Percentiles rank a stretch among this genome's conserved stretches.
phyloP scores from a whole-genome alignment of 2,113 vertebrate species.

The Nothocercus julius region DNA sequence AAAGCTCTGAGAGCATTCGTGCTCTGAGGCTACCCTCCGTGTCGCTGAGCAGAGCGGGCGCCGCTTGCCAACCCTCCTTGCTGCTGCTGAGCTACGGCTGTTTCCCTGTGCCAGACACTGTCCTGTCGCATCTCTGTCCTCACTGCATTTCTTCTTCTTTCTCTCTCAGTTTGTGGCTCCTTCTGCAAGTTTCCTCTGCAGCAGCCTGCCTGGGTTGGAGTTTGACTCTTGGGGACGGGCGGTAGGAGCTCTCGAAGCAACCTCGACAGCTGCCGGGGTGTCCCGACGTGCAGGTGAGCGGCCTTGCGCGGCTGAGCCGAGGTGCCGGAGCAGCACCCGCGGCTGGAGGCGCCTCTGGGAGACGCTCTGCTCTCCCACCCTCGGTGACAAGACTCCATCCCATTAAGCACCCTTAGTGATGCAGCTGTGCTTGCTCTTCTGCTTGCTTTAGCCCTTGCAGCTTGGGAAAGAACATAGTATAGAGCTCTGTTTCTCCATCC shows the following conservation, averaged over 20 bases:
- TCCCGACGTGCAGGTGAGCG: background rate
- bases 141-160: slow-evolving; percentile 13
- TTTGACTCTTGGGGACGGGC: background rate
- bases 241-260: background rate
- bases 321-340: background rate
- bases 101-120: background rate
- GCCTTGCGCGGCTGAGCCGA: background rate
- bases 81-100: background rate
- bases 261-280: background rate
- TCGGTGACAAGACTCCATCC: background rate
- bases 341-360: background rate
- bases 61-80: background rate
- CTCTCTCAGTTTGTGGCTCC: background rate
- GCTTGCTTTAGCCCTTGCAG: background rate
- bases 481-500: background rate
- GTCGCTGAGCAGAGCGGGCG: background rate
- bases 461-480: background rate
- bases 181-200: background rate
- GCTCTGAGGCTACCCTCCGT: background rate
- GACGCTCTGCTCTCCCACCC: background rate
- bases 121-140: background rate
- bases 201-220: background rate
- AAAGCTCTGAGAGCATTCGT: background rate
- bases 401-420: background rate
- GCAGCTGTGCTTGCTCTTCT: background rate